A percentile compares a stretch with the other conserved stretches of the same genome.
These are phyloP conservation scores for Muscicapa adusta DNA, from an alignment of 2,113 vertebrate species.

Conservation along the genomic window DNA sequence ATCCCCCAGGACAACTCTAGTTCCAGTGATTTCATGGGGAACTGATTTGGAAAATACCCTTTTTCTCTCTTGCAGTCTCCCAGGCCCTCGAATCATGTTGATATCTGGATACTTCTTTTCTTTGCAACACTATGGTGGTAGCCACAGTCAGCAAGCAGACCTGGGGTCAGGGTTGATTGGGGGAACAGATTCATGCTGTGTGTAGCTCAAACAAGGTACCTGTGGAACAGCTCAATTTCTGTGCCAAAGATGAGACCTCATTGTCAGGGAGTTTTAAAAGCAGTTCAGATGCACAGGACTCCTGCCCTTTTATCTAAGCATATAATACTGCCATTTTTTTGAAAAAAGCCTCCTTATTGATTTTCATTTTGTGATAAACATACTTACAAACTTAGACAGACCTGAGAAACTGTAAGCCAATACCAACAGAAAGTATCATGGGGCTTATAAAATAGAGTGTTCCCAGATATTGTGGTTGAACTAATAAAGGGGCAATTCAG, in stretches of 20 bases:
- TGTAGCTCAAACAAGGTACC: neutral
- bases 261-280: conserved; percentile 27
- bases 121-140: neutral
- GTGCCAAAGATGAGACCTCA: neutral
- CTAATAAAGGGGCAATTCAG: conserved; percentile 2
- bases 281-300: neutral
- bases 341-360: conserved; percentile 23
- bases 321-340: conserved; percentile 16
- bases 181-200: neutral
- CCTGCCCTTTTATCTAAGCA: neutral
- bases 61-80: conserved; percentile 19
- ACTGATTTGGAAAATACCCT: conserved; percentile 58
- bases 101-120: conserved; percentile 15
- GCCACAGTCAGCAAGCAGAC: neutral
- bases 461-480: neutral
- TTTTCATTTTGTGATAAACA: conserved; percentile 42
- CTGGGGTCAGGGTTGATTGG: neutral
- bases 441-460: neutral
- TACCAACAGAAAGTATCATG: neutral
- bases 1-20: conserved; percentile 44
- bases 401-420: conserved; percentile 26
- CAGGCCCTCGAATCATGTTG: conserved; percentile 20
- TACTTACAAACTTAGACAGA: conserved; percentile 34
- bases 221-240: neutral
- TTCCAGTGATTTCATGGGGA: conserved; percentile 60